Conservation (phyloP, 1,140 invertebrate genomes). For the Brachionus manjavacas region DNA sequence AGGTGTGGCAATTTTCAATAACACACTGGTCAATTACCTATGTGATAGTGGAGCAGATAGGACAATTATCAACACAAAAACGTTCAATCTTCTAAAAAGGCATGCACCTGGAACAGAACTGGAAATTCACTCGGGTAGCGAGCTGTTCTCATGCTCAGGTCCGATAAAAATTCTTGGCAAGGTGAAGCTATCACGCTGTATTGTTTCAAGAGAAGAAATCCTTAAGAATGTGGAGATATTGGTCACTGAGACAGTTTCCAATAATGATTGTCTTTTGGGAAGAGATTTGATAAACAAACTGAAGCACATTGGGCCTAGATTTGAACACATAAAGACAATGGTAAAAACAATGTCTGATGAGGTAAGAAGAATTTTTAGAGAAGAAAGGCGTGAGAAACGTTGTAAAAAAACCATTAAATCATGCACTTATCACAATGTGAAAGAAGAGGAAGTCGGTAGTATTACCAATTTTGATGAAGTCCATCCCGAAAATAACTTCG, state of each 20-base stretch:
- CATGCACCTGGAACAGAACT: too few species aligned
- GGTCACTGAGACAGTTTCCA: neutral
- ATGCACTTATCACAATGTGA: neutral
- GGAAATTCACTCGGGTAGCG: too few species aligned
- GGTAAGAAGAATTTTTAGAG: neutral
- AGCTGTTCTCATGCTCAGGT: too few species aligned
- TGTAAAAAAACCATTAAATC: neutral
- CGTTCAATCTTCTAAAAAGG: too few species aligned
- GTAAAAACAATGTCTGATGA: neutral
- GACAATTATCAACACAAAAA: too few species aligned
- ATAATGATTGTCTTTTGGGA: neutral
- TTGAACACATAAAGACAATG: neutral
- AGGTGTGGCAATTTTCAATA: too few species aligned
- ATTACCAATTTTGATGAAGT: neutral
- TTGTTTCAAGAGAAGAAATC: neutral
- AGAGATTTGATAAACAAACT: neutral
- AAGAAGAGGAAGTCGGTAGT: neutral
- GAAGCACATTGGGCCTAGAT: neutral
- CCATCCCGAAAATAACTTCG: neutral
- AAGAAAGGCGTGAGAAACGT: neutral
- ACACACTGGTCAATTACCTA: too few species aligned
- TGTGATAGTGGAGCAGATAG: too few species aligned
- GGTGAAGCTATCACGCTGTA: neutral
- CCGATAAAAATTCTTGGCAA: neutral
- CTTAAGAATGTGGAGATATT: neutral